Evolutionary conservation across 2,797 vertebrate genomes (phyloP).

Genomic region (Cottoperca gobio): DNA sequence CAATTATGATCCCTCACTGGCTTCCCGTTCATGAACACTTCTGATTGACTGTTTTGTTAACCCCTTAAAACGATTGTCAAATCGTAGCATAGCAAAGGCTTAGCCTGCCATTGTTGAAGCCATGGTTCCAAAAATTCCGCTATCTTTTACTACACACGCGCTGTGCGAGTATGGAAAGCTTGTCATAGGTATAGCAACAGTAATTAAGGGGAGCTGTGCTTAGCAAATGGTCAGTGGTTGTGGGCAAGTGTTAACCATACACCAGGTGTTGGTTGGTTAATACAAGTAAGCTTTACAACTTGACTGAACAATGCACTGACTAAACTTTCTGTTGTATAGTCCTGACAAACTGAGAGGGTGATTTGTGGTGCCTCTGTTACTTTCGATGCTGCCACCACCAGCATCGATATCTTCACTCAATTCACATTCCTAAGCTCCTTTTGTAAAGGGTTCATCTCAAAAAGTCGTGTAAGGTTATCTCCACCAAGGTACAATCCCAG

Average conservation of each 20-base stretch:
- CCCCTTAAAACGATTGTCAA: neutral
- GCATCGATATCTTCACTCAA: slow-evolving; percentile 41
- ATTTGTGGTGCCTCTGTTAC: slow-evolving; percentile 30
- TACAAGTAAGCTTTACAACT: neutral
- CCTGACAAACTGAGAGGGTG: slow-evolving; percentile 7
- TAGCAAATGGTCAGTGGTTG: neutral
- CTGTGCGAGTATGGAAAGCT: neutral
- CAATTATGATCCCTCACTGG: neutral
- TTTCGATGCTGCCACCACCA: slow-evolving; percentile 44
- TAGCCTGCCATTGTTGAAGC: neutral
- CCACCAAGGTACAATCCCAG: slow-evolving; percentile 58
- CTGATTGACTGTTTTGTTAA: neutral
- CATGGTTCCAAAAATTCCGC: no score
- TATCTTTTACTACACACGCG: no score
- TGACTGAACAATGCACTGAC: slow-evolving; percentile 6
- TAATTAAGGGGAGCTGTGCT: neutral
- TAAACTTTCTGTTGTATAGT: slow-evolving; percentile 12
- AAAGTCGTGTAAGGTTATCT: slow-evolving; percentile 76
- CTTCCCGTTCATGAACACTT: neutral
- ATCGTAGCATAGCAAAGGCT: neutral
- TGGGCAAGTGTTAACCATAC: neutral
- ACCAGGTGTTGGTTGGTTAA: neutral
- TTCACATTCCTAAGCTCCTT: slow-evolving; percentile 56
- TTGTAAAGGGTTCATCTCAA: slow-evolving; percentile 62
- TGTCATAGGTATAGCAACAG: neutral